Percentiles rank a stretch among this genome's conserved stretches.
Evolutionary conservation across 2,113 vertebrate species (phyloP).

Genomic region (Sinocyclocheilus maitianheensis): DNA sequence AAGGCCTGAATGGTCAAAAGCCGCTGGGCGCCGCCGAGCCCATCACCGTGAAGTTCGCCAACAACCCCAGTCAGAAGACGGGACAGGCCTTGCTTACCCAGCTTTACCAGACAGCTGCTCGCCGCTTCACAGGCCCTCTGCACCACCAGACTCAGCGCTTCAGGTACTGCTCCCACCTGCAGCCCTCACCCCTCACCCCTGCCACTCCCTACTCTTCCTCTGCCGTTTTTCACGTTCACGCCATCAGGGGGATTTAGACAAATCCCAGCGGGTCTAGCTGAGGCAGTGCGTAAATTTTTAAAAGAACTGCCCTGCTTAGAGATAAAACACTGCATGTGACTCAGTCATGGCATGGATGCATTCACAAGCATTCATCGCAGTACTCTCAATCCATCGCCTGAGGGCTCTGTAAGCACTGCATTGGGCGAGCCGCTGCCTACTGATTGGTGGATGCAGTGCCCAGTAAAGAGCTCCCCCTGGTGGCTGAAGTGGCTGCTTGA

Average conservation of each 20-base stretch:
- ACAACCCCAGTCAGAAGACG: constrained; percentile 95
- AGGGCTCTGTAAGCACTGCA: constrained; percentile 44
- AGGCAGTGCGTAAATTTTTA: neutral
- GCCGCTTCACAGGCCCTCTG: constrained; percentile 89
- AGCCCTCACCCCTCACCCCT: neutral
- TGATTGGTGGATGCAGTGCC: constrained; percentile 60
- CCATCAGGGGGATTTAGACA: constrained; percentile 68
- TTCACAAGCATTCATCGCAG: constrained; percentile 27
- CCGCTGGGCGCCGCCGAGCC: constrained; percentile 89
- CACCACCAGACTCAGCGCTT: constrained; percentile 94
- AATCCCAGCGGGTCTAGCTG: constrained; percentile 40
- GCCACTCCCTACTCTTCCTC: constrained; percentile 36
- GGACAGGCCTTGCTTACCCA: constrained; percentile 92
- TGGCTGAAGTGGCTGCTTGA: constrained; percentile 74
- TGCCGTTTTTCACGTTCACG: constrained; percentile 64
- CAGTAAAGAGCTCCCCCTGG: constrained; percentile 74
- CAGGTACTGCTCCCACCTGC: constrained; percentile 78
- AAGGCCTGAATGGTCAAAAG: constrained; percentile 94
- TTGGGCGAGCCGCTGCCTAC: constrained; percentile 47
- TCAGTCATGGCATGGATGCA: neutral
- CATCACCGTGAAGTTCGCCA: constrained; percentile 97
- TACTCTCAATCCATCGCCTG: constrained; percentile 36
- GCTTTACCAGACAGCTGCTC: constrained; percentile 90
- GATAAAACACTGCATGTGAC: constrained; percentile 10
- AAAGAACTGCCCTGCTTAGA: constrained; percentile 8